A percentile compares a stretch with the other conserved stretches of the same genome.
Evolutionary conservation across 2,113 vertebrate species (phyloP).

Genomic region (Rynchops niger): DNA sequence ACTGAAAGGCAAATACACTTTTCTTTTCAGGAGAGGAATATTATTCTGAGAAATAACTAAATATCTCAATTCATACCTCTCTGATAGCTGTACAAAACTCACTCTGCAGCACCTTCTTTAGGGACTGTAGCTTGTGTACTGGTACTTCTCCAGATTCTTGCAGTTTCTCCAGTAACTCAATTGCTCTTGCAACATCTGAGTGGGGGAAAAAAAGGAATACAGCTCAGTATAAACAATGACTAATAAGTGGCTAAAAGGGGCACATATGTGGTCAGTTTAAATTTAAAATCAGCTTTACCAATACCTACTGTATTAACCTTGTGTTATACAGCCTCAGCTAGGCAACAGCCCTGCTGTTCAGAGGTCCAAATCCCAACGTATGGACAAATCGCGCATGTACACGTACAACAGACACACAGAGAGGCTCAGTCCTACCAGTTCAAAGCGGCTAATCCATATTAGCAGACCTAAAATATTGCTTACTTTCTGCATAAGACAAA

Average conservation of each 20-base stretch:
- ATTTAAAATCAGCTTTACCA: slow-evolving; percentile 27
- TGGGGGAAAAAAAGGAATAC: background rate
- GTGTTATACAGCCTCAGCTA: background rate
- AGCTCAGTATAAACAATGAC: background rate
- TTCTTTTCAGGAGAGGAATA: background rate
- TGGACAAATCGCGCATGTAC: fast-evolving
- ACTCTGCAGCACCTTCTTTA: slow-evolving; percentile 98
- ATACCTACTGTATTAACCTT: background rate
- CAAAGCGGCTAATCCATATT: background rate
- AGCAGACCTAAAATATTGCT: background rate
- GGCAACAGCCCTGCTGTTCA: background rate
- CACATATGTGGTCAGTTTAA: background rate
- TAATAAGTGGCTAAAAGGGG: background rate
- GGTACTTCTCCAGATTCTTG: slow-evolving; percentile 96
- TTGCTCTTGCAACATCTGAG: slow-evolving; percentile 94
- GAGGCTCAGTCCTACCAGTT: background rate
- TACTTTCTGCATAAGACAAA: background rate
- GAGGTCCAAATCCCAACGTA: background rate
- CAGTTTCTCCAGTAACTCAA: slow-evolving; percentile 96
- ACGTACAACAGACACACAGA: background rate
- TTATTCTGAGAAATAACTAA: background rate
- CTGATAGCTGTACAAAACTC: slow-evolving; percentile 99
- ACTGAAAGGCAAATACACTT: background rate
- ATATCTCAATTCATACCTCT: slow-evolving; percentile 86
- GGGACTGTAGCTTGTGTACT: slow-evolving; percentile 94